phyloP scores from a whole-genome alignment of 2,797 vertebrate genomes.

The Acropternis orthonyx region DNA sequence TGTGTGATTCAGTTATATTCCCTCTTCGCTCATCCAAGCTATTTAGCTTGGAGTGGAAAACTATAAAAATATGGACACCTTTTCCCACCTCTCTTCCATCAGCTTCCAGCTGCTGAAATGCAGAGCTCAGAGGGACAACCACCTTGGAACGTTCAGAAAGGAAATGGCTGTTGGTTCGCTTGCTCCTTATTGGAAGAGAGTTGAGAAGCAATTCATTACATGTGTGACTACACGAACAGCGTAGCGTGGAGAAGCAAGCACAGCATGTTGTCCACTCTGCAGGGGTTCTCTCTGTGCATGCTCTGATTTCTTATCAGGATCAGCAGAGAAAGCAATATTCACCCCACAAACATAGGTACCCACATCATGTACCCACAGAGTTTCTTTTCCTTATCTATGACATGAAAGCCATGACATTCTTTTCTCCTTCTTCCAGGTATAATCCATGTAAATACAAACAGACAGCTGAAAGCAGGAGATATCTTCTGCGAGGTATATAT shows the following conservation, averaged over 20 bases:
- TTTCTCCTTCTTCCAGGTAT: neutral
- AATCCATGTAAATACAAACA: neutral
- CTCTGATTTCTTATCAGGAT: neutral
- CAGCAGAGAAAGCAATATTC: neutral
- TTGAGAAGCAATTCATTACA: neutral
- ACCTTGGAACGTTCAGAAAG: neutral
- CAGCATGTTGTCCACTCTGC: neutral
- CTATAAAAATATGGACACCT: neutral
- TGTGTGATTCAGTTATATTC: conserved; percentile 4
- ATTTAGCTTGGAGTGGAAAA: conserved; percentile 19
- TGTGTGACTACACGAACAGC: neutral
- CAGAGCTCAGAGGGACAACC: neutral
- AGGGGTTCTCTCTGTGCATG: neutral
- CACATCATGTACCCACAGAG: neutral
- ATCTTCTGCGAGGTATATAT: neutral
- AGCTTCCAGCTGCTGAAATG: neutral
- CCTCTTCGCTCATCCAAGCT: neutral
- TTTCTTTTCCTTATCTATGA: neutral
- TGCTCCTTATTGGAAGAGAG: neutral
- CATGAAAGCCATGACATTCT: neutral
- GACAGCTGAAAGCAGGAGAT: neutral
- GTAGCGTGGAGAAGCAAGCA: neutral
- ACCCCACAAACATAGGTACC: neutral
- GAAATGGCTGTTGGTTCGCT: neutral
- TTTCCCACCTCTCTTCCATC: neutral